Conservation (phyloP, 2,113 vertebrate species). For the Chaenogobius annularis region DNA sequence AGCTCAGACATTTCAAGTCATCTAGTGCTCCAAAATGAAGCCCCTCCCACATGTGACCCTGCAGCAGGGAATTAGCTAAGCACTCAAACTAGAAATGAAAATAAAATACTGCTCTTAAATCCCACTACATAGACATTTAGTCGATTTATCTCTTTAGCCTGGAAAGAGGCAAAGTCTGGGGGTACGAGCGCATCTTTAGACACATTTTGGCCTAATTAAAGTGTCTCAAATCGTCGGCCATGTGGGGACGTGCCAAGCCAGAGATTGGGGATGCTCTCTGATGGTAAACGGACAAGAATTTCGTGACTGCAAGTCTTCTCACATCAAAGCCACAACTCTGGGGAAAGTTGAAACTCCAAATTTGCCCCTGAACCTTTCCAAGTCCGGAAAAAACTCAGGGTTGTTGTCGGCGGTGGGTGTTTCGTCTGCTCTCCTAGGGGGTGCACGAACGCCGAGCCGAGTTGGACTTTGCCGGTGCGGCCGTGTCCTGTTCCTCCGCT, state of each 20-base stretch:
- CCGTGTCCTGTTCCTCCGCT: conserved; percentile 70
- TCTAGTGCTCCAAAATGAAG: conserved; percentile 13
- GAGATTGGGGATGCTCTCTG: conserved; percentile 61
- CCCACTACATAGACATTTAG: conserved; percentile 45
- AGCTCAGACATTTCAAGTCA: conserved; percentile 13
- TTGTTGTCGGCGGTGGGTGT: conserved; percentile 37
- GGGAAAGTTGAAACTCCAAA: conserved; percentile 37
- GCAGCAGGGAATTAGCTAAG: conserved; percentile 49
- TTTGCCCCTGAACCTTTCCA: conserved; percentile 62
- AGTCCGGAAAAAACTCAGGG: conserved; percentile 51
- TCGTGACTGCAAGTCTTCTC: conserved; percentile 62
- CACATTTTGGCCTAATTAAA: conserved; percentile 76
- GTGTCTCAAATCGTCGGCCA: conserved; percentile 70
- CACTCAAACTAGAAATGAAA: conserved; percentile 44
- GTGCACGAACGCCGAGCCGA: conserved; percentile 20
- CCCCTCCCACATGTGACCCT: conserved; percentile 44
- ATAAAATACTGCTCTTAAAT: conserved; percentile 55
- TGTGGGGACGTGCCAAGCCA: conserved; percentile 62
- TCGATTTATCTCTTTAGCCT: conserved; percentile 63
- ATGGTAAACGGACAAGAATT: conserved; percentile 74
- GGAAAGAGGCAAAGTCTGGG: conserved; percentile 49
- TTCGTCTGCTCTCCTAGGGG: neutral
- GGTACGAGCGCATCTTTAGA: conserved; percentile 64
- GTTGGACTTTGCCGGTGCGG: conserved; percentile 70
- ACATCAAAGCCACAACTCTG: conserved; percentile 73